Conservation (phyloP, 2,888 invertebrate species). For the Andrena fulva region DNA sequence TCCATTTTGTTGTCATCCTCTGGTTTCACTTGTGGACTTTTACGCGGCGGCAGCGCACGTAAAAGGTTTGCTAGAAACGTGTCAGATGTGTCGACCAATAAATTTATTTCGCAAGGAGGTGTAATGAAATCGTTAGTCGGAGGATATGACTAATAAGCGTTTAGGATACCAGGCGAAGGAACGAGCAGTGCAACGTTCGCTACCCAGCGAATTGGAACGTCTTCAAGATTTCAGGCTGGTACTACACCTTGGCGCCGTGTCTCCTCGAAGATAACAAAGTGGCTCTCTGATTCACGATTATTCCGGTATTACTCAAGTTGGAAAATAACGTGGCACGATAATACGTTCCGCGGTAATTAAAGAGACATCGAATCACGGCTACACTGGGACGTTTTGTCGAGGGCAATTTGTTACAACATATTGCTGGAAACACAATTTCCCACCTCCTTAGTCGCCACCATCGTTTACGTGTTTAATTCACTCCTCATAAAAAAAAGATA, state of each 20-base stretch:
- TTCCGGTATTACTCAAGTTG: constrained; percentile 60
- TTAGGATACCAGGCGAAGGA: constrained; percentile 55
- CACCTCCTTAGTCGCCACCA: background rate
- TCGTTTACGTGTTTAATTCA: background rate
- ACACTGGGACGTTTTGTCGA: background rate
- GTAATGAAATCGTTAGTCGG: constrained; percentile 50
- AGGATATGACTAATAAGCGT: constrained; percentile 59
- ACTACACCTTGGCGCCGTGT: constrained; percentile 60
- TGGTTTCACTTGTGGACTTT: constrained; percentile 7
- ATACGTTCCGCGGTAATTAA: constrained; percentile 16
- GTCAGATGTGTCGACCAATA: constrained; percentile 11
- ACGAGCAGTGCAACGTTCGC: constrained; percentile 50
- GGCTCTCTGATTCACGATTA: constrained; percentile 58
- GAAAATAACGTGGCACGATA: constrained; percentile 32
- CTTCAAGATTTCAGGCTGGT: constrained; percentile 61
- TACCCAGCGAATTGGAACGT: constrained; percentile 60
- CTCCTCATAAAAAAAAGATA: background rate
- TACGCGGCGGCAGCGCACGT: background rate
- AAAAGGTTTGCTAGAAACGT: background rate
- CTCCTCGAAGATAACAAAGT: constrained; percentile 59
- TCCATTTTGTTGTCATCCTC: background rate
- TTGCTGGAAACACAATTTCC: background rate
- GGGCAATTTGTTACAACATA: background rate
- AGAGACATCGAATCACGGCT: background rate
- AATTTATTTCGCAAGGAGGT: constrained; percentile 36